These are phyloP conservation scores for Centropus unirufus DNA, from an alignment of 2,113 vertebrate genomes.

Conservation along the genomic window DNA sequence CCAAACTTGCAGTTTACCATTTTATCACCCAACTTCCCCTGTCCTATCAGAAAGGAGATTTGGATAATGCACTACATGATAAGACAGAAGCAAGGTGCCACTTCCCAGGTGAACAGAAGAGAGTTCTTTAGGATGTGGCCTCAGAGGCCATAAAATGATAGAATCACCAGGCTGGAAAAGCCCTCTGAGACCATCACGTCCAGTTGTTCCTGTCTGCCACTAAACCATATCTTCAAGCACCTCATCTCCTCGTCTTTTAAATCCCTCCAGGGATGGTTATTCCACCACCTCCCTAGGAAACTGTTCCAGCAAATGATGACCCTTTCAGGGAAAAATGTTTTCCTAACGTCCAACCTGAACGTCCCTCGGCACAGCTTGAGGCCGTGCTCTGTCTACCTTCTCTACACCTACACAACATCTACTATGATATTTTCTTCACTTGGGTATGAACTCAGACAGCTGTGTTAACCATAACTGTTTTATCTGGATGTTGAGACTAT, in stretches of 20 bases:
- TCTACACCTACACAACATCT: neutral
- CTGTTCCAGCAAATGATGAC: no score
- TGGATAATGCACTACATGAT: neutral
- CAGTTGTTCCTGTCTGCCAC: no score
- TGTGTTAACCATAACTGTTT: neutral
- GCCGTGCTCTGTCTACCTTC: neutral
- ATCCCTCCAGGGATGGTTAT: no score
- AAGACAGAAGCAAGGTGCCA: neutral
- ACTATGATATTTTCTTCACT: neutral
- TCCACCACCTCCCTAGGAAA: no score
- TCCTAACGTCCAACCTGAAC: no score
- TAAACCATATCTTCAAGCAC: no score
- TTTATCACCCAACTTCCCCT: neutral
- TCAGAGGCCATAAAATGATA: neutral
- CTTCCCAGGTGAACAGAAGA: neutral
- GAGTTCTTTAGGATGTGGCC: neutral
- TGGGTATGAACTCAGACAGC: neutral
- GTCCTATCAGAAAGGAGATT: neutral
- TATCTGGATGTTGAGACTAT: neutral
- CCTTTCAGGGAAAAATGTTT: no score
- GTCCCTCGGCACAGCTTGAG: neutral
- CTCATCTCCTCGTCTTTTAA: no score
- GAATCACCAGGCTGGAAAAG: no score
- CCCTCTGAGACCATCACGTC: no score
- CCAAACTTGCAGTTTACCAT: neutral